Evolutionary conservation across 2,113 vertebrate genomes (phyloP).

Genomic region (Nerophis lumbriciformis): DNA sequence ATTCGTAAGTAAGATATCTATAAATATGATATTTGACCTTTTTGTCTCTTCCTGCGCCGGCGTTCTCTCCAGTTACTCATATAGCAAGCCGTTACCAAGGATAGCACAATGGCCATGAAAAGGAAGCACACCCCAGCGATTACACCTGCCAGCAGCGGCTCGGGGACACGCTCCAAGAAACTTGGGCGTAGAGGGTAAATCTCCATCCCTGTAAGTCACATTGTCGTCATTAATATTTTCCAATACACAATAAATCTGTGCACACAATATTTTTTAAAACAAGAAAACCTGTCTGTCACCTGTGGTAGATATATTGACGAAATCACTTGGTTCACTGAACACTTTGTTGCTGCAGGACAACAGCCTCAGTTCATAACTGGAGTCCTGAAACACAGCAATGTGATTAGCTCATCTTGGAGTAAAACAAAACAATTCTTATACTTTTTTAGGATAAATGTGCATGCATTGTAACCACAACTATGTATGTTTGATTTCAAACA

Average conservation of each 20-base stretch:
- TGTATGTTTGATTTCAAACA: background rate
- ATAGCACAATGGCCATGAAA: conserved; percentile 82
- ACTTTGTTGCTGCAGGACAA: conserved; percentile 80
- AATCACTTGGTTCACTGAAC: conserved; percentile 87
- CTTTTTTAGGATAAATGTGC: too few relatives aligned
- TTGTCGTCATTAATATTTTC: background rate
- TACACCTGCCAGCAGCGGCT: conserved; percentile 85
- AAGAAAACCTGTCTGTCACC: conserved; percentile 65
- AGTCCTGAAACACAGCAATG: conserved; percentile 69
- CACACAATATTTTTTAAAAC: background rate
- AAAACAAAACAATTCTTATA: background rate
- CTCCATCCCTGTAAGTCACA: conserved; percentile 79
- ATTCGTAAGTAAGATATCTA: background rate
- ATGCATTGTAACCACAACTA: background rate
- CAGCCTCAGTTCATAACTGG: conserved; percentile 85
- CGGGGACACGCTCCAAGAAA: conserved; percentile 79
- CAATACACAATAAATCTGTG: background rate
- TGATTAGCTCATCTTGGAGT: conserved; percentile 1
- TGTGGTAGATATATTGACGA: conserved; percentile 80
- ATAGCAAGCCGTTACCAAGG: conserved; percentile 80
- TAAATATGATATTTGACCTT: conserved; percentile 46
- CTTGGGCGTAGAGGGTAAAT: conserved; percentile 82
- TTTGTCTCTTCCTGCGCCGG: conserved; percentile 58
- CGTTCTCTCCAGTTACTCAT: conserved; percentile 79
- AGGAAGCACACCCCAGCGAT: conserved; percentile 90